Evolutionary conservation across 2,888 invertebrate species (phyloP).

Genomic region (Acronicta alni): DNA sequence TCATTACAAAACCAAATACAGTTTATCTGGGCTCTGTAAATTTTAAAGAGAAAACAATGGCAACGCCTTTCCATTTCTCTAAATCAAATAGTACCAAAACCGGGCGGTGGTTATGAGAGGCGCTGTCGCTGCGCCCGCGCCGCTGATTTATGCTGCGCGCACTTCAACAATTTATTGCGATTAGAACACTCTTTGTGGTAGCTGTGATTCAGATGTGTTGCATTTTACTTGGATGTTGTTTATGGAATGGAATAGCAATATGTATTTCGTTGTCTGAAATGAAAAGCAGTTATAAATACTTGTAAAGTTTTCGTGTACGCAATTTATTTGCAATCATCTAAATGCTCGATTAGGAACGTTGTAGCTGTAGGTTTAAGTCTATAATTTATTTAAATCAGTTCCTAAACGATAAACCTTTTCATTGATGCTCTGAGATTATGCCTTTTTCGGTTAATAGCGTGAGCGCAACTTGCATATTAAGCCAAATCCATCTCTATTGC

Average conservation of each 20-base stretch:
- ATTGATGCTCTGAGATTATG: constrained; percentile 33
- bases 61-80: constrained; percentile 80
- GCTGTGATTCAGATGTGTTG: constrained; percentile 54
- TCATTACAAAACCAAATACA: constrained; percentile 78
- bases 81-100: constrained; percentile 71
- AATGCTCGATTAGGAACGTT: constrained; percentile 11
- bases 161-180: constrained; percentile 66
- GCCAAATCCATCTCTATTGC: constrained; percentile 20
- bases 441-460: constrained; percentile 27
- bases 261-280: constrained; percentile 32
- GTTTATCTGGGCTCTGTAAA: constrained; percentile 74
- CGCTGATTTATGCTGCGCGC: constrained; percentile 63
- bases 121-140: constrained; percentile 63
- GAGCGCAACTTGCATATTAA: constrained; percentile 19
- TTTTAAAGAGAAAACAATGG: constrained; percentile 80
- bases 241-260: constrained; percentile 32
- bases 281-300: constrained; percentile 27
- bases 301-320: constrained; percentile 11
- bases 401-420: constrained; percentile 21
- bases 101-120: constrained; percentile 65
- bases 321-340: constrained; percentile 16
- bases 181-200: constrained; percentile 65
- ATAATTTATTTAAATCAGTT: constrained; percentile 29
- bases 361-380: constrained; percentile 15
- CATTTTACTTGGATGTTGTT: constrained; percentile 45